These are phyloP conservation scores for Microhierax caerulescens DNA, from an alignment of 2,797 vertebrate species.

Conservation along the genomic window DNA sequence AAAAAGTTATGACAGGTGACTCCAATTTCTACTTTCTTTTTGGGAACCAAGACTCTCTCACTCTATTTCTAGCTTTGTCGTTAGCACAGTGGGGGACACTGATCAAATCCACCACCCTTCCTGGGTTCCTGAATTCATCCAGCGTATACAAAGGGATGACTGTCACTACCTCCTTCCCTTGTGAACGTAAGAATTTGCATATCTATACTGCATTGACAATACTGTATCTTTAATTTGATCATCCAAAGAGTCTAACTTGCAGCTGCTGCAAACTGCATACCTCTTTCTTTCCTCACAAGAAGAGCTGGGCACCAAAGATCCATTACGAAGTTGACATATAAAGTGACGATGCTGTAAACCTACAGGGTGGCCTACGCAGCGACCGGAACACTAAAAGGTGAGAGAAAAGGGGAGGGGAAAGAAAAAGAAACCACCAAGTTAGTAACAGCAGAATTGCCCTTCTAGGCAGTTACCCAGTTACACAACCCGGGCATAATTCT, in stretches of 20 bases:
- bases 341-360: conserved; percentile 77
- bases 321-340: conserved; percentile 77
- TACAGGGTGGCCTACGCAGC: conserved; percentile 71
- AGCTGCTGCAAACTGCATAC: conserved; percentile 64
- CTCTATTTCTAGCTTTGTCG: background rate
- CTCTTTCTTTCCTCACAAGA: conserved; percentile 80
- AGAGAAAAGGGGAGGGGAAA: background rate
- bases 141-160: background rate
- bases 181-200: background rate
- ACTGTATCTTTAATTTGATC: background rate
- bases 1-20: background rate
- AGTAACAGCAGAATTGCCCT: background rate
- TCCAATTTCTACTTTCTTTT: background rate
- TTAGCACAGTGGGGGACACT: background rate
- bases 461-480: background rate
- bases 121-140: background rate
- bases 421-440: background rate
- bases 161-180: background rate
- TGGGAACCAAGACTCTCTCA: background rate
- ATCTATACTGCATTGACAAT: background rate
- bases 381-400: conserved; percentile 81
- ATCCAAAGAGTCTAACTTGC: background rate
- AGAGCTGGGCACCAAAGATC: conserved; percentile 70
- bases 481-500: background rate
- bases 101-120: background rate